A percentile compares a stretch with the other conserved stretches of the same genome.
phyloP scores from a whole-genome alignment of 2,888 invertebrate species.

The Thymelicus sylvestris region DNA sequence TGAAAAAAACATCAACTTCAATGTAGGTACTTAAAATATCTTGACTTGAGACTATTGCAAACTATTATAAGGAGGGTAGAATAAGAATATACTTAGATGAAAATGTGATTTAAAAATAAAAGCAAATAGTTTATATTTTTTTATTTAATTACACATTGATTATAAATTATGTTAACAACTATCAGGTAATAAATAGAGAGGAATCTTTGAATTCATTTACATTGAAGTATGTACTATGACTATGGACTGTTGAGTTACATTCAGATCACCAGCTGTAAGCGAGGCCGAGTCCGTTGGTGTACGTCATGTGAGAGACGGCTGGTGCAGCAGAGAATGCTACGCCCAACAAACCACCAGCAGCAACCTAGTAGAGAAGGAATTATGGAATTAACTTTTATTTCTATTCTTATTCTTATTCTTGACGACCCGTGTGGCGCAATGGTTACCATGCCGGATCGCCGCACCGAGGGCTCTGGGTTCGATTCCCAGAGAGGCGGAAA shows the following conservation, averaged over 20 bases:
- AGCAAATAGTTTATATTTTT: neutral
- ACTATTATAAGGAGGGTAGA: too few relatives aligned
- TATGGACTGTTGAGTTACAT: slow-evolving; percentile 9
- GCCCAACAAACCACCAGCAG: slow-evolving; percentile 83
- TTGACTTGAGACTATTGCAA: too few relatives aligned
- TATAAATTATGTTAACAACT: slow-evolving; percentile 63
- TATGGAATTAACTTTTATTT: too few relatives aligned
- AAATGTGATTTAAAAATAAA: neutral
- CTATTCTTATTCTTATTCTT: too few relatives aligned
- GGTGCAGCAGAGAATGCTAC: slow-evolving; percentile 86
- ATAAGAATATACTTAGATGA: too few relatives aligned
- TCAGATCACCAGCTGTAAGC: slow-evolving; percentile 82
- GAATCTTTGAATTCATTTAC: slow-evolving; percentile 65
- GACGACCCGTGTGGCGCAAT: too few relatives aligned
- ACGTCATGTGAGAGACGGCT: slow-evolving; percentile 86
- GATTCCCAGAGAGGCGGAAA: too few relatives aligned
- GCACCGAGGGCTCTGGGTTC: too few relatives aligned
- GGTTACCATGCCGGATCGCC: too few relatives aligned
- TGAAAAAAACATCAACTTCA: too few relatives aligned
- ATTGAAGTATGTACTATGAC: slow-evolving; percentile 40
- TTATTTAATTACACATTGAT: slow-evolving; percentile 33
- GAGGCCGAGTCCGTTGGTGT: slow-evolving; percentile 82
- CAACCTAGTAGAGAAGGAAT: slow-evolving; percentile 58
- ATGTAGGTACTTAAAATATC: too few relatives aligned
- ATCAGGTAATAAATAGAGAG: slow-evolving; percentile 76